A percentile compares a stretch with the other conserved stretches of the same genome.
Conservation (phyloP, 2,797 vertebrate genomes). For the Brotogeris chrysoptera region DNA sequence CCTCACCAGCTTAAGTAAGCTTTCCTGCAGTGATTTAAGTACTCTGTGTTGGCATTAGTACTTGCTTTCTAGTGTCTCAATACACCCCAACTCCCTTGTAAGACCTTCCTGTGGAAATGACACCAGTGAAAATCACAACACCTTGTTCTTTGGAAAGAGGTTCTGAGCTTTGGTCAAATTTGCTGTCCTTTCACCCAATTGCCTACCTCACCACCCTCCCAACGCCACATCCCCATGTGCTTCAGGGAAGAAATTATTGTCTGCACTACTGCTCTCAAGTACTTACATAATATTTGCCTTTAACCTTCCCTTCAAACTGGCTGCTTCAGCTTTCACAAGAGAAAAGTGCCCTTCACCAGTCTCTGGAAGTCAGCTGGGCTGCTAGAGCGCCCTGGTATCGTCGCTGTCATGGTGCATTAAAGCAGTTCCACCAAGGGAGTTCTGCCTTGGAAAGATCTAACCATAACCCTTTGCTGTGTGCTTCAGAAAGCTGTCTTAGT, state of each 20-base stretch:
- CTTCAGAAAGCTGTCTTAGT: not conserved
- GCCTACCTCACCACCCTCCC: not conserved
- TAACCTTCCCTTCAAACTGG: not conserved
- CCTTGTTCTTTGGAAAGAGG: rapidly evolving
- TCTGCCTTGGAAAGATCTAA: not conserved
- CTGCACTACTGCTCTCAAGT: not conserved
- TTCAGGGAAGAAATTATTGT: not conserved
- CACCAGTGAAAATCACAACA: not conserved
- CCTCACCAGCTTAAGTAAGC: not conserved
- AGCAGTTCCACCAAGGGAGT: not conserved
- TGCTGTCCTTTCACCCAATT: not conserved
- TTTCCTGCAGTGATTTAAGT: not conserved
- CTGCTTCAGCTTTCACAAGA: not conserved
- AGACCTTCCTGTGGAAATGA: not conserved
- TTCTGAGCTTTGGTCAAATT: not conserved
- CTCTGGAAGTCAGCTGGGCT: not conserved
- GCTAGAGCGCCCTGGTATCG: not conserved
- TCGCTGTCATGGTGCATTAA: not conserved
- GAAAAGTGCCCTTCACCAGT: not conserved
- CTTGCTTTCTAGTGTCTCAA: not conserved
- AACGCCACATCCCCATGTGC: not conserved
- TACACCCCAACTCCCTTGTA: not conserved
- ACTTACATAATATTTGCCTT: not conserved
- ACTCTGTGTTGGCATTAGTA: not conserved
- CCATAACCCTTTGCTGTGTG: not conserved